Percentiles rank a stretch among this genome's conserved stretches.
Conservation (phyloP, 2,797 vertebrate species). For the Liasis olivaceus region DNA sequence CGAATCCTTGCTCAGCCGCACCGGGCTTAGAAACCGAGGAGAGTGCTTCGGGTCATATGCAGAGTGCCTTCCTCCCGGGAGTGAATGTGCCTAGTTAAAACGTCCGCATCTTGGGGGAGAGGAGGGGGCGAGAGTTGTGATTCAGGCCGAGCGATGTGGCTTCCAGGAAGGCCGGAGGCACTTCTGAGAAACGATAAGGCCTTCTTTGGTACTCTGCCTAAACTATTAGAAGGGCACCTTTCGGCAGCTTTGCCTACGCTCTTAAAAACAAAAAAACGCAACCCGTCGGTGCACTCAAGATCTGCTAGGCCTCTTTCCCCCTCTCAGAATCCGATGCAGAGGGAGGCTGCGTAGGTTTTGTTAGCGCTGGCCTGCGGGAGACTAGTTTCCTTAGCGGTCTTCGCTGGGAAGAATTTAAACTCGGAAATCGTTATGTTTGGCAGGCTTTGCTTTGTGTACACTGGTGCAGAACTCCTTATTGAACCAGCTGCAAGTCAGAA, state of each 20-base stretch:
- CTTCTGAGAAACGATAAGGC: neutral
- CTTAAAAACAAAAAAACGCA: neutral
- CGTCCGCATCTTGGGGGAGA: too few relatives aligned
- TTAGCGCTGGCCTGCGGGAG: neutral
- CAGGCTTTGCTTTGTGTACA: neutral
- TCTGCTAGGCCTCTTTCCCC: neutral
- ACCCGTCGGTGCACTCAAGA: neutral
- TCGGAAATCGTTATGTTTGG: neutral
- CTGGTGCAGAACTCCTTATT: neutral
- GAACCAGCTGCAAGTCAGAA: neutral
- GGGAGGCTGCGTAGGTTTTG: neutral
- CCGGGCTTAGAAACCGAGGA: neutral
- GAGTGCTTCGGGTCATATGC: neutral
- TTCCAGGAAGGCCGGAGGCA: neutral
- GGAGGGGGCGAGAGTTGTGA: too few relatives aligned
- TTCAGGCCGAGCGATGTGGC: neutral
- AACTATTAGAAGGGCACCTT: neutral
- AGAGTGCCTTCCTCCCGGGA: neutral
- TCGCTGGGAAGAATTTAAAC: neutral
- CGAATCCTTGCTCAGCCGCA: neutral
- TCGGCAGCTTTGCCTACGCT: neutral
- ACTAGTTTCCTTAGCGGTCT: neutral
- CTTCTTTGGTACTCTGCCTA: neutral
- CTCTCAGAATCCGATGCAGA: neutral
- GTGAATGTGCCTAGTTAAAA: neutral